Evolutionary conservation across 2,797 vertebrate species (phyloP).

Genomic region (Bucorvus abyssinicus): DNA sequence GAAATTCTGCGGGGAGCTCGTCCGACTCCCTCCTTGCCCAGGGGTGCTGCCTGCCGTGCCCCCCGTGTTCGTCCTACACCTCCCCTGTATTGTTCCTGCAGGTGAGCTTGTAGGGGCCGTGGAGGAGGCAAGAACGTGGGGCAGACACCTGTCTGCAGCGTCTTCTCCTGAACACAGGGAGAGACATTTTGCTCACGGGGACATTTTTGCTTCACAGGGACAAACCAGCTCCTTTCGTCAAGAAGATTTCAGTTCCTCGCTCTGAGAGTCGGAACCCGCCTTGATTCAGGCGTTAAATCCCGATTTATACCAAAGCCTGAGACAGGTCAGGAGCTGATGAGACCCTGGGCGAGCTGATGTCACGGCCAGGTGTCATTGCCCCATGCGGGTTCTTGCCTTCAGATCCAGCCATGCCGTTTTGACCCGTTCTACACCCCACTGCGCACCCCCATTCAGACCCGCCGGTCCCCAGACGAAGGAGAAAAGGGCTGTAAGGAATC

Average conservation of each 20-base stretch:
- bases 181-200: not conserved
- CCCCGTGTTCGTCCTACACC: not conserved
- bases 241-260: not conserved
- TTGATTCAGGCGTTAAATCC: not conserved
- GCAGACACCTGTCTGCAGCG: not conserved
- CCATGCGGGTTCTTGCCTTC: not conserved
- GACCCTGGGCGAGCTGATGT: not conserved
- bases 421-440: not conserved
- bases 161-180: not conserved
- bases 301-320: not conserved
- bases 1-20: not conserved
- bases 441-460: not conserved
- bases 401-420: not conserved
- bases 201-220: not conserved
- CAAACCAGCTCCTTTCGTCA: not conserved
- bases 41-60: not conserved
- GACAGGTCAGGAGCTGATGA: not conserved
- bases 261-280: not conserved
- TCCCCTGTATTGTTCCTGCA: not conserved
- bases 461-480: not conserved
- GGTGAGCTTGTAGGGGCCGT: not conserved
- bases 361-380: not conserved
- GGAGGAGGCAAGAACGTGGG: not conserved
- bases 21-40: not conserved
- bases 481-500: not conserved